phyloP scores from a whole-genome alignment of 2,797 vertebrate species.

The Tarsius wallacei region DNA sequence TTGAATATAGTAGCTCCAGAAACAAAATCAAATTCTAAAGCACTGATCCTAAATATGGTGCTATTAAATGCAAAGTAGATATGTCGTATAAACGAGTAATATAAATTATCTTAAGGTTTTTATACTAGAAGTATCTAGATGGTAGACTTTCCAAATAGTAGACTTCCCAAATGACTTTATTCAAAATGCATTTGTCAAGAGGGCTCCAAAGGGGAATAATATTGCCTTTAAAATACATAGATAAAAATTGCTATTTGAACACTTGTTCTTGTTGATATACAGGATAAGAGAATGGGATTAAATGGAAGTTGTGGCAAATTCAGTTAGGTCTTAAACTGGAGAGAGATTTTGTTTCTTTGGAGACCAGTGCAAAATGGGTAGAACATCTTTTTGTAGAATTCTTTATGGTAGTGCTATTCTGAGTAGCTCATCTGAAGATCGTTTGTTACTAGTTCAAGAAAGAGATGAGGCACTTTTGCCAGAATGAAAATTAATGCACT shows the following conservation, averaged over 20 bases:
- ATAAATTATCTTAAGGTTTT: conserved; percentile 10
- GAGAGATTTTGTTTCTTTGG: background rate
- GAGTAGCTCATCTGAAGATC: background rate
- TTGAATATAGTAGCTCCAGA: background rate
- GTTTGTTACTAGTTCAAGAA: background rate
- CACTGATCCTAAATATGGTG: background rate
- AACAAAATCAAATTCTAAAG: conserved; percentile 18
- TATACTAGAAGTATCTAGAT: background rate
- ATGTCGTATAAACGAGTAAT: conserved; percentile 1
- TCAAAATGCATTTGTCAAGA: conserved; percentile 28
- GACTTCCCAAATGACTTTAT: background rate
- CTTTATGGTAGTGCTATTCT: background rate
- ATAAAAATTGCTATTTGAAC: background rate
- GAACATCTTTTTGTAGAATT: background rate
- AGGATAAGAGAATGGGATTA: background rate
- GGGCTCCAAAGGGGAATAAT: background rate
- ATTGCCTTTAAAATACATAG: background rate
- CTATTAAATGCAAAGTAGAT: background rate
- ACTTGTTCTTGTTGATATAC: background rate
- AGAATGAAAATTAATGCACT: background rate
- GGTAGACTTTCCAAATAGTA: background rate
- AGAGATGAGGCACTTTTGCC: background rate
- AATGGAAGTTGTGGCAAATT: background rate
- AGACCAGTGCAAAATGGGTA: conserved; percentile 14
- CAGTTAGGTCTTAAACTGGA: background rate